Evolutionary conservation across 2,113 vertebrate species (phyloP), one percentile per base, ranked within the genome.

Genomic region (Ageneiosus marmoratus): DNA sequence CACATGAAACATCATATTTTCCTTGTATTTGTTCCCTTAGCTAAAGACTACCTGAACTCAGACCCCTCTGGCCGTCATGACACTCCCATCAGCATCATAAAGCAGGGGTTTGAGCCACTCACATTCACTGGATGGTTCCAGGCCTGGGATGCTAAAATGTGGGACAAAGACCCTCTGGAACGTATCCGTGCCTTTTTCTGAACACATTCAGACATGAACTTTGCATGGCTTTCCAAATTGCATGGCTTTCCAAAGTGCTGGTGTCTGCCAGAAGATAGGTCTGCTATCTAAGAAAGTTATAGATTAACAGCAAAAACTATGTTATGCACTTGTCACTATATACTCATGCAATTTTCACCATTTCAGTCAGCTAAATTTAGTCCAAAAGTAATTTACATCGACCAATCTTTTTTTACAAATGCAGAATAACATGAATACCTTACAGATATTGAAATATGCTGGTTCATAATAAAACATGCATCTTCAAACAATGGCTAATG

Each of bases 81-180:
- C 1, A 87, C 86, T 44, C 80, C 93, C 24, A 65, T 93, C 65
- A 76, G 1, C 72, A 92, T 50, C 29, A 84, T 94, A 29, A 93
- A 92, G 82, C 93, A 94, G 80, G 93, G 90, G 0, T 44, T 85
- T 4, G 94, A 95, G 85, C 92, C 90, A 0, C 80, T 58, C 3
- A 88, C 87, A 34, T 95, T 94, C 86, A 92, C 87, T 0, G 94
- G 93, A 74, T 95, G 94, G 94, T 94, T 95, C 90, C 91, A 91
- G 1, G 92, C 89, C 76, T 95, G 94, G 94, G 93, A 95, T 72
- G 0, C 83, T 20, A 77, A 86, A 22, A 85, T 94, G 89, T 95
- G 93, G 93, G 79, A 88, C 13, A 88, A 84, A 16, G 86, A 90
- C 74, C 63, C 48, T 22, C 11, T 94, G 82, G 91, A 91, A 0